Evolutionary conservation across 2,888 invertebrate species (phyloP), one percentile per base, ranked within the genome.

Genomic region (Andrena bucephala): DNA sequence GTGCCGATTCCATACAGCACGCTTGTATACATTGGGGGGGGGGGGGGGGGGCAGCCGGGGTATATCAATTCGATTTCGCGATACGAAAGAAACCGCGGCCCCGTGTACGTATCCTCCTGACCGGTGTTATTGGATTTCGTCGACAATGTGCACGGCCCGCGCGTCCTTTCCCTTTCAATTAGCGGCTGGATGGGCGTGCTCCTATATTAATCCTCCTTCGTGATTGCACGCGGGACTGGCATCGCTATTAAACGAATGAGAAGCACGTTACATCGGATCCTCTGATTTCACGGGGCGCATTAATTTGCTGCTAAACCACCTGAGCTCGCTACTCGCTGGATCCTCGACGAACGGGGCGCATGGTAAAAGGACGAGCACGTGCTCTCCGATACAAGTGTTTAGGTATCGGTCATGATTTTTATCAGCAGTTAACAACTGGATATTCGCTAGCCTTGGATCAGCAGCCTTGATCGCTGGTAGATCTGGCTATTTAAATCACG

Each of bases 51-150:
- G 3, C 42, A 27, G 50, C 27, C 36, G 10, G 24, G 83, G 85
- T 85, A 89, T 86, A 86, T 85, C 84, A 89, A 91, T 90, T 89
- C 83, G 86, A 90, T 91, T 88, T 86, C 65, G 80, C 75, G 78
- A 71, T 69, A 84, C 83, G 84, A 86, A 88, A 88, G 81, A 86
- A 89, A 85, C 79, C 68, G 59, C 83, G 69, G 59, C n/a, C 66
- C 24, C 59, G 52, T 67, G 27, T 77, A 50, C 62, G 71, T 48
- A 63, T 76, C 68, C 71, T 69, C 16, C 72, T 67, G 73, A 62
- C 73, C 70, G 69, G 29, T 63, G 76, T 89, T 85, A 88, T 88
- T 88, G 85, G 82, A 85, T 89, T 85, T 29, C 20, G 52, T 29
- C 54, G 79, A 71, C 73, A 74, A 59, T 52, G 50, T 81, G 24